These are phyloP conservation scores for Sesia apiformis DNA, from an alignment of 2,888 invertebrate species.

Conservation along the genomic window DNA sequence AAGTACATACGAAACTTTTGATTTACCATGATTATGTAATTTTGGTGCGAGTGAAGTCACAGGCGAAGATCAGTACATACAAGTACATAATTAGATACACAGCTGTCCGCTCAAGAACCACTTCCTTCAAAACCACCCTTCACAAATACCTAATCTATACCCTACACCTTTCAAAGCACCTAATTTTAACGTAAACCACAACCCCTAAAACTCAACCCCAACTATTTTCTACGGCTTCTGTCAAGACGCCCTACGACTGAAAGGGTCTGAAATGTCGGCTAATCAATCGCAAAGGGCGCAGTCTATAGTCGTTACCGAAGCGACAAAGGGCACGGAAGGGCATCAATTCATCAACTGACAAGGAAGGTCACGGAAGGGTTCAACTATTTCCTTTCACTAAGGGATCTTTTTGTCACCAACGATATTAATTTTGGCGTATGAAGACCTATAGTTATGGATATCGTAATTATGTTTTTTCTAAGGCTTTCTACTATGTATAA, in stretches of 20 bases:
- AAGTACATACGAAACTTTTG: too few species aligned
- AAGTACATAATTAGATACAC: too few species aligned
- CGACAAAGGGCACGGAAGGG: slow-evolving; percentile 16
- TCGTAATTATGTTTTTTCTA: too few species aligned
- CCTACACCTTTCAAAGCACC: neutral
- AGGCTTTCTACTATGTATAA: too few species aligned
- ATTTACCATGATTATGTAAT: too few species aligned
- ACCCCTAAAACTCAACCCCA: slow-evolving; percentile 13
- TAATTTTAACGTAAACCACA: slow-evolving; percentile 11
- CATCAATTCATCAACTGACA: slow-evolving; percentile 53
- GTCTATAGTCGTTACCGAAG: neutral
- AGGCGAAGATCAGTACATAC: too few species aligned
- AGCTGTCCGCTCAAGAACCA: too few species aligned
- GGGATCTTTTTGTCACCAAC: slow-evolving; percentile 39
- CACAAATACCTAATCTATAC: neutral
- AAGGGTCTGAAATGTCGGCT: slow-evolving; percentile 63
- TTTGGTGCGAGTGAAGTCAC: too few species aligned
- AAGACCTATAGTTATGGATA: too few species aligned
- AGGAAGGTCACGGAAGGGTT: slow-evolving; percentile 34
- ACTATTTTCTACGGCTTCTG: slow-evolving; percentile 26
- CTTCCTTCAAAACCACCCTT: too few species aligned
- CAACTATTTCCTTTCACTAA: slow-evolving; percentile 45
- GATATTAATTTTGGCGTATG: neutral
- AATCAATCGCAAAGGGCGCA: slow-evolving; percentile 46
- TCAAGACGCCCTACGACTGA: slow-evolving; percentile 54